Base-by-base conservation (phyloP, 1,140 invertebrate species). In the Monochamus saltuarius region DNA sequence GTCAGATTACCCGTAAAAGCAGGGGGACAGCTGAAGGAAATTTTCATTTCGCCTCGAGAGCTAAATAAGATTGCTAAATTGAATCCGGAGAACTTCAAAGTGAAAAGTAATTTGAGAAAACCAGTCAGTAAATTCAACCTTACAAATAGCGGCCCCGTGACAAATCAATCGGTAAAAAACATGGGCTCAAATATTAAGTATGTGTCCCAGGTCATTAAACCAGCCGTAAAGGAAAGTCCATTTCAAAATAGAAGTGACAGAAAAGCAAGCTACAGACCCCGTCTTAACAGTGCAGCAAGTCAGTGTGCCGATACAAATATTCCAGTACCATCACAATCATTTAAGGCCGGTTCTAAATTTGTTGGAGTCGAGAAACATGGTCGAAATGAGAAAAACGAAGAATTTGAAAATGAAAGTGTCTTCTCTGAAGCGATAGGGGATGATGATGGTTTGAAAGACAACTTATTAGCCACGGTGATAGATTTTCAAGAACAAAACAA, bases 21-120 rank as follows among this genome's bases (percentile, higher is more conserved):
- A 11, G 45, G 45, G 13, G 45, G 45, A 7, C 16, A 47, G 29
- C 45, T 47, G 11, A 47, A 47, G 11, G 45, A 47, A 47, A 47
- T 47, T 47, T 47, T 47, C 16, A 47, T 47, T 11, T 47, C 45
- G n/a, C 45, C 45, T 7, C 17, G 45, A 16, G 45, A 47, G 29
- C 16, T 47, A 17, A 47, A 29, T 11, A 47, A 47, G 29, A 47
- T 47, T 17, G 45, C 17, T 8, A 14, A 47, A 17, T 11, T 47
- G 4, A 47, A 47, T 7, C 10, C 45, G 11, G 29, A 47, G 7
- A 11, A 17, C 4, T 17, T 19, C 2, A 47, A 19, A 47, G 22
- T 6, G 2, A 29, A 29, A 29, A 29, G 6, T 29, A 29, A 3
- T 29, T 29, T 29, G 6, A 29, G 22, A 6, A 29, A 29, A n/a